These are phyloP conservation scores for Toxostoma redivivum DNA, from an alignment of 2,113 vertebrate genomes.

Conservation along the genomic window DNA sequence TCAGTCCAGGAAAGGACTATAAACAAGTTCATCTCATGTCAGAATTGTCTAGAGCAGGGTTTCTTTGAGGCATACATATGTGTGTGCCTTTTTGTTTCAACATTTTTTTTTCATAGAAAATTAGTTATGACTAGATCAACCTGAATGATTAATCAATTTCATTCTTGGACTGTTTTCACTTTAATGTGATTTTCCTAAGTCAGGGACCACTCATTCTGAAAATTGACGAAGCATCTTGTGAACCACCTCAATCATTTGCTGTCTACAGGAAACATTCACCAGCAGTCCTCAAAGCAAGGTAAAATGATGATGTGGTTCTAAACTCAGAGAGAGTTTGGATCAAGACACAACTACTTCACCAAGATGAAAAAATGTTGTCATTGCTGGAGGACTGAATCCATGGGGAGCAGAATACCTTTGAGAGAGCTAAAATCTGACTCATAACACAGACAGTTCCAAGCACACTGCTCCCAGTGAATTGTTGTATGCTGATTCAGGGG, in stretches of 20 bases:
- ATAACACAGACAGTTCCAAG: neutral
- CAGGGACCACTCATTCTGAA: slow-evolving; percentile 12
- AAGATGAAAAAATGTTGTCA: neutral
- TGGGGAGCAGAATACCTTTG: neutral
- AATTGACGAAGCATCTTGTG: neutral
- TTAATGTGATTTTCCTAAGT: slow-evolving; percentile 5
- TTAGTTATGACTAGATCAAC: neutral
- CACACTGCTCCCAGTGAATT: neutral
- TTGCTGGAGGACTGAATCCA: neutral
- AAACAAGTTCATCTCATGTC: neutral
- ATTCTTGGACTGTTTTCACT: neutral
- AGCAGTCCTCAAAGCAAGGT: neutral
- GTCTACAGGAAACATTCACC: neutral
- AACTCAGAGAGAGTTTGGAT: neutral
- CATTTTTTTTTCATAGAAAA: neutral
- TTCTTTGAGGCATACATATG: neutral
- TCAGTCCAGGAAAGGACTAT: neutral
- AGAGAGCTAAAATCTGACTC: neutral
- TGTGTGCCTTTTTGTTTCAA: neutral
- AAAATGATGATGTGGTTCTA: neutral
- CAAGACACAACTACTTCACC: neutral
- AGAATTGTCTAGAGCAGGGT: neutral
- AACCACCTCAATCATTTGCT: neutral
- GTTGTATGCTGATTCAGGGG: neutral
- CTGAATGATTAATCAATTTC: neutral